Base-by-base conservation (phyloP, 2,888 invertebrate species). In the Alentia gelatinosa region DNA sequence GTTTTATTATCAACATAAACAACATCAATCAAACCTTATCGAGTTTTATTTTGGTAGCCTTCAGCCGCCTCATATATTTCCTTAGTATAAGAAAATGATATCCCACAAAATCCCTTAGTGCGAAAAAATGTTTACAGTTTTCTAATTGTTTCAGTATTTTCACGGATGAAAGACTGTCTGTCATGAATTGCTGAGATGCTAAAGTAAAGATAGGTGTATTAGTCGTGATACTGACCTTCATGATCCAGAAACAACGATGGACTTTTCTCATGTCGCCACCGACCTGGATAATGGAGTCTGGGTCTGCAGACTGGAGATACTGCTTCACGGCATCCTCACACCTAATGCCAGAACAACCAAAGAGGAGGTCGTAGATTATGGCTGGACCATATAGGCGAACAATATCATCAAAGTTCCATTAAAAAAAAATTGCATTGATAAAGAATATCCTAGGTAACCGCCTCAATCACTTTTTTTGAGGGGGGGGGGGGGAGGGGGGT, bases 191-290 rank as follows among this genome's bases (percentile, higher is more conserved):
- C 47, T 47, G 9, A 19, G 9, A 15, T 42, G 47, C 15, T 42
- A 56, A 56, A 9, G 56, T 9, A 56, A 56, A 56, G 19, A 56
- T n/a, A n/a, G n/a, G n/a, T n/a, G n/a, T 19, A n/a, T n/a, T n/a
- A n/a, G n/a, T n/a, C n/a, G n/a, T n/a, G n/a, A n/a, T n/a, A n/a
- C 75, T 92, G 93, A 95, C 95, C 94, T 95, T 96, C 90, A 96
- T 91, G 37, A 95, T 93, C 63, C 92, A 93, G 92, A 94, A 96
- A 92, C 96, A 96, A 15, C 93, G 92, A 84, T 96, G 95, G 33
- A 96, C 95, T 92, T 95, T 96, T 47, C 96, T 94, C 95, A 96
- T 95, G 91, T 96, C 96, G 89, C 94, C 94, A 26, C 95, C 95
- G 68, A 96, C 93, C 92, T 93, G 93, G 30, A 95, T 93, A 26